phyloP scores from a whole-genome alignment of 2,888 invertebrate genomes.

The Phragmatobia fuliginosa region DNA sequence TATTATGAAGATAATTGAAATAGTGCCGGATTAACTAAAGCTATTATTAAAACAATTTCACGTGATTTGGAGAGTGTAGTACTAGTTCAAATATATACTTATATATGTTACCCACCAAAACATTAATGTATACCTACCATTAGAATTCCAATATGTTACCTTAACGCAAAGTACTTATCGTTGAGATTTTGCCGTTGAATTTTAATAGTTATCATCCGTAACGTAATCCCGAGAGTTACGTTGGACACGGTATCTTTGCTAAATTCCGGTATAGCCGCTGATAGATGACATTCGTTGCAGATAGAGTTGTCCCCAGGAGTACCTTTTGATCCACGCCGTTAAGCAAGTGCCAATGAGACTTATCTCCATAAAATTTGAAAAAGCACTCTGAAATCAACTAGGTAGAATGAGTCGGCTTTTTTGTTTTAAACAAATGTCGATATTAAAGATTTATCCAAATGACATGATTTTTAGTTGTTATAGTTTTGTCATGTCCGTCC shows the following conservation, averaged over 20 bases:
- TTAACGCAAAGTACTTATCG: constrained; percentile 20
- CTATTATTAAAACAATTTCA: too few relatives aligned
- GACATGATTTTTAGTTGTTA: background rate
- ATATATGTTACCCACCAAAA: background rate
- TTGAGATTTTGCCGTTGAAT: constrained; percentile 47
- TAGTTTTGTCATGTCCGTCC: too few relatives aligned
- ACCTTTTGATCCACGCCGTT: constrained; percentile 77
- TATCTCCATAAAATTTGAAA: constrained; percentile 69
- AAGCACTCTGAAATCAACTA: constrained; percentile 45
- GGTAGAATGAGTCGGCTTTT: constrained; percentile 25
- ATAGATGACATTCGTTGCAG: constrained; percentile 82
- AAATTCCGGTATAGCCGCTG: constrained; percentile 73
- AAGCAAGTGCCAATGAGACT: constrained; percentile 80
- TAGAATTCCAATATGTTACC: constrained; percentile 2
- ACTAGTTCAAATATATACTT: too few relatives aligned
- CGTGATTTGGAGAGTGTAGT: too few relatives aligned
- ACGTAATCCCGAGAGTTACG: constrained; percentile 68
- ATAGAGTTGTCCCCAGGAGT: constrained; percentile 81
- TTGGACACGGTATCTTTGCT: constrained; percentile 69
- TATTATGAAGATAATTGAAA: too few relatives aligned
- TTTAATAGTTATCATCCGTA: constrained; percentile 63
- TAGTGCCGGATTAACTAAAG: too few relatives aligned
- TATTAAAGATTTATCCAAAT: background rate
- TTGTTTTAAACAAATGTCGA: background rate
- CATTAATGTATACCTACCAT: background rate